Evolutionary conservation across 2,797 vertebrate species (phyloP).

Genomic region (Apodemus agrarius): DNA sequence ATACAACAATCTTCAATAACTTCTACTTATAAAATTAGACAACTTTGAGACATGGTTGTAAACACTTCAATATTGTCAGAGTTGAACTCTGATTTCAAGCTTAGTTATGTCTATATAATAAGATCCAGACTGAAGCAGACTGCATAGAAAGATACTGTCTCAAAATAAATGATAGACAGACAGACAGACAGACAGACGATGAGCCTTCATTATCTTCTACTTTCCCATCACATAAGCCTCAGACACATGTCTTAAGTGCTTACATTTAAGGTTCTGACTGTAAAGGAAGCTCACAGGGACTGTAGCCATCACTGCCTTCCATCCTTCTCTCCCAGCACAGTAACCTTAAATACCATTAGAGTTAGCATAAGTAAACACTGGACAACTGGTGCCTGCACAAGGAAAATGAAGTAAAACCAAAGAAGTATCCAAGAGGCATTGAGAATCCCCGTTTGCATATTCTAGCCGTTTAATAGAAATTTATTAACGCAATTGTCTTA

Average conservation of each 20-base stretch:
- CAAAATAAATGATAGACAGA: background rate
- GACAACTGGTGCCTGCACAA: background rate
- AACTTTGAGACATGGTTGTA: background rate
- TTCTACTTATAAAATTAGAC: background rate
- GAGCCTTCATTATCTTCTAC: background rate
- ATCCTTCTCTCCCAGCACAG: background rate
- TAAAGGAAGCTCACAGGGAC: background rate
- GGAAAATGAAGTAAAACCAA: background rate
- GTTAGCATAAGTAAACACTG: background rate
- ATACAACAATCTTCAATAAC: background rate
- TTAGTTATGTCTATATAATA: background rate
- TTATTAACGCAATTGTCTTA: background rate
- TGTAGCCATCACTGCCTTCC: background rate
- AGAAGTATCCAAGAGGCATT: background rate
- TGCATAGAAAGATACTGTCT: background rate
- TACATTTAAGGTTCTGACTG: background rate
- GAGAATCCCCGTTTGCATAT: background rate
- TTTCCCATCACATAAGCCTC: background rate
- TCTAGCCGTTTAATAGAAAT: background rate
- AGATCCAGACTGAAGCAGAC: background rate
- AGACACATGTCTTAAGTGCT: background rate
- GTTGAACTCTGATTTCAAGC: background rate
- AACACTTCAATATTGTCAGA: background rate
- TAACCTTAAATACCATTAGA: background rate
- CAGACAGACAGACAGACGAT: background rate